These are phyloP conservation scores for Aplidium turbinatum DNA, from an alignment of 23 tunicate species.

Conservation along the genomic window DNA sequence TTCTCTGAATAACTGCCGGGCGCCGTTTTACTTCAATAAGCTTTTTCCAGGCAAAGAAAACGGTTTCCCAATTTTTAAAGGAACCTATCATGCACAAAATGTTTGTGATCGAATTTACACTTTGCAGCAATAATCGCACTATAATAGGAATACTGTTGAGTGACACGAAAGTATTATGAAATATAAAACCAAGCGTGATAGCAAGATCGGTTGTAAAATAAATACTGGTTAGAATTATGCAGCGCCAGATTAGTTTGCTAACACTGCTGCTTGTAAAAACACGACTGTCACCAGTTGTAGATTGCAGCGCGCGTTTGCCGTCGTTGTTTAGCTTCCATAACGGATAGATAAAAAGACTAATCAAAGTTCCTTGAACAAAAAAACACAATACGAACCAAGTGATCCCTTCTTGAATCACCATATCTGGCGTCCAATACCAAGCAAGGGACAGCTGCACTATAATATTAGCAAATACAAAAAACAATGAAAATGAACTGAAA, in stretches of 20 bases:
- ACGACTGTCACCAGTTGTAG: slow-evolving; percentile 17
- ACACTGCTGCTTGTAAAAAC: slow-evolving; percentile 25
- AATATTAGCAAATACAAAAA: slow-evolving; percentile 20
- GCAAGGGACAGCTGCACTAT: slow-evolving; percentile 24
- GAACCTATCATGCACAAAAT: slow-evolving; percentile 29
- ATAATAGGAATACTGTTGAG: not conserved
- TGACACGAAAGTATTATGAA: not conserved
- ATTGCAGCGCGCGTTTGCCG: slow-evolving; percentile 3
- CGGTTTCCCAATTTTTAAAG: slow-evolving; percentile 26
- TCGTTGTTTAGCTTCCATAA: slow-evolving; percentile 29
- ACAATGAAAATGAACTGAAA: slow-evolving; percentile 34
- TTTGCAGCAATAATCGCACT: slow-evolving; percentile 7
- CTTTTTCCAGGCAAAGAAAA: slow-evolving; percentile 39
- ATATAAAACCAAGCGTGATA: not conserved
- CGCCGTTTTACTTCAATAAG: too few species aligned
- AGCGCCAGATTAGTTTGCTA: slow-evolving; percentile 34
- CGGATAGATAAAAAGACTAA: slow-evolving; percentile 66
- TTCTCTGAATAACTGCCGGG: too few species aligned
- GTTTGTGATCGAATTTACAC: slow-evolving; percentile 27
- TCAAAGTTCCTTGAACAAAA: slow-evolving; percentile 51
- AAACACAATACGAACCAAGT: slow-evolving; percentile 64
- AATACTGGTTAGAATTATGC: slow-evolving; percentile 34
- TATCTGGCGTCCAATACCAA: slow-evolving; percentile 40
- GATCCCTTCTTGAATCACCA: slow-evolving; percentile 25
- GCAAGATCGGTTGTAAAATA: slow-evolving; percentile 47